These are phyloP conservation scores for Uromys caudimaculatus DNA, from an alignment of 2,797 vertebrate genomes.

Conservation along the genomic window DNA sequence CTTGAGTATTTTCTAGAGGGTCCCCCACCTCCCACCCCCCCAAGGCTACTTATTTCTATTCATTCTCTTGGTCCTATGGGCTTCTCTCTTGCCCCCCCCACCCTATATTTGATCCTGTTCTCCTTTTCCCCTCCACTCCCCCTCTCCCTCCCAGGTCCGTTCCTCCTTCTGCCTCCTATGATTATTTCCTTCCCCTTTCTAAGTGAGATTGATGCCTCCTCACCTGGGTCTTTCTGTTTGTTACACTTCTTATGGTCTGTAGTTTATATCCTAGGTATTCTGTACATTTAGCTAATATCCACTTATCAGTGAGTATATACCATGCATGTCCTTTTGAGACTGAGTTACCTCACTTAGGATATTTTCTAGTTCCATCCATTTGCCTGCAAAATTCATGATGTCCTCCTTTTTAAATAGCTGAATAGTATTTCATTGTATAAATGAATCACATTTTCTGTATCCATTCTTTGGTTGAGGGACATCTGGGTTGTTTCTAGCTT, in stretches of 20 bases:
- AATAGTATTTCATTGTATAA: not conserved
- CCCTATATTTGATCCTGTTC: not conserved
- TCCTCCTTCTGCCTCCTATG: not conserved
- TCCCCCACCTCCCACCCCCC: not conserved
- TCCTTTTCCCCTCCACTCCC: not conserved
- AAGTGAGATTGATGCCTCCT: not conserved
- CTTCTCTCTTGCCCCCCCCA: not conserved
- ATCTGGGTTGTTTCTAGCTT: not conserved
- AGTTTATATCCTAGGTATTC: not conserved
- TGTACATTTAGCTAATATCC: not conserved
- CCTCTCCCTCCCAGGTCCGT: too few relatives aligned
- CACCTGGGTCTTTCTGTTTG: not conserved
- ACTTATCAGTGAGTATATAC: not conserved
- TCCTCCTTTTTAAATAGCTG: not conserved
- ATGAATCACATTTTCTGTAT: not conserved
- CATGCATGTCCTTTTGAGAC: not conserved
- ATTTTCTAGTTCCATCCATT: not conserved
- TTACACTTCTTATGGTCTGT: not conserved
- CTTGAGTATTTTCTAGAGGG: not conserved
- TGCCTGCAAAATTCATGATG: not conserved
- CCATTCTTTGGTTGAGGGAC: not conserved
- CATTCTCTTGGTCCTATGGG: not conserved
- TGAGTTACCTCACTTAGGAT: not conserved
- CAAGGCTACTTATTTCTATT: not conserved
- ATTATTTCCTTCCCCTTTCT: not conserved